Base-by-base conservation (phyloP, 2,888 invertebrate genomes). In the Meloe dianella region DNA sequence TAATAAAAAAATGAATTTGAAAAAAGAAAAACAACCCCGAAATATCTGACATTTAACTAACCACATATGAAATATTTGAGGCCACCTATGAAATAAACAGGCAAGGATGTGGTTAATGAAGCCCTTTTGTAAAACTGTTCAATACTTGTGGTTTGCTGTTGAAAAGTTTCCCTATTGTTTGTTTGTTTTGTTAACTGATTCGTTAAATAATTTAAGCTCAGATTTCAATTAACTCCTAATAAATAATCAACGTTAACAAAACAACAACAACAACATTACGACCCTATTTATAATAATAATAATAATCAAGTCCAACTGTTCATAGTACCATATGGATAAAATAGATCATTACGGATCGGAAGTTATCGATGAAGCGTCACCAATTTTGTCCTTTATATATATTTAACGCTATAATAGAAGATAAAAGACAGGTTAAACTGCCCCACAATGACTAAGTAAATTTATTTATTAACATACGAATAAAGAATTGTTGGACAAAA, bases 121-220 rank as follows among this genome's bases (percentile, higher is more conserved):
- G 78, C 80, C 79, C 75, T 77, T 77, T 77, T 74, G 66, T 51
- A 51, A 51, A 70, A 64, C 71, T 69, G 73, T 68, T 75, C 76
- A 73, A 73, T 72, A 73, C 68, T 76, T 75, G 75, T 68, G 76
- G 78, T 78, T 51, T 68, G 77, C 51, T 74, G 76, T 80, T 79
- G 79, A 78, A 78, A 78, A 75, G 79, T 79, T 79, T 79, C 79
- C 78, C 75, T 78, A 78, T 77, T 79, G 76, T 79, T n/a, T 79
- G 78, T 76, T 78, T 78, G 77, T 76, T 51, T 77, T 78, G 78
- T 76, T 79, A 79, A 79, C 79, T 74, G 78, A 76, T 77, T 79
- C 79, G 78, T 79, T 79, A 77, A 79, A 78, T 79, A 79, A 75
- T 76, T 76, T 75, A 58, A 69, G 75, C 73, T 79, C 73, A 71